phyloP scores from a whole-genome alignment of 2,888 invertebrate genomes.

The Lasioglossum morio region DNA sequence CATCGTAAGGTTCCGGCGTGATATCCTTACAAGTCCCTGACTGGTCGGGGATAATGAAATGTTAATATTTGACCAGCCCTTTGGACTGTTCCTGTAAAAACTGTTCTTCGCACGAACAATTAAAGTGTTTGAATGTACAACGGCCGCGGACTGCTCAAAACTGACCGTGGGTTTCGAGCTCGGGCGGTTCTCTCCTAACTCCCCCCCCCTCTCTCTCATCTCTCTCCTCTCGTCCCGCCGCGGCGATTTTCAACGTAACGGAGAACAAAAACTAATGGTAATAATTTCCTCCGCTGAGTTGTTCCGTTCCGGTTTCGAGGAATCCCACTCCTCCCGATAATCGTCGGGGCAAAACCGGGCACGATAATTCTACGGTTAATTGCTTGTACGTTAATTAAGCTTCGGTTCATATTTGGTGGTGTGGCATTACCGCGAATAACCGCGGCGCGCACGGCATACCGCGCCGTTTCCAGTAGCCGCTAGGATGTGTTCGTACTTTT shows the following conservation, averaged over 20 bases:
- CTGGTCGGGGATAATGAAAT: conserved; percentile 10
- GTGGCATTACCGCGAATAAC: conserved; percentile 52
- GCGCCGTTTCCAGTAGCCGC: conserved; percentile 68
- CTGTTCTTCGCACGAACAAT: conserved; percentile 19
- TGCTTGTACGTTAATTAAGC: conserved; percentile 65
- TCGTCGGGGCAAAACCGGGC: conserved; percentile 47
- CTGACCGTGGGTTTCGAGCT: background rate
- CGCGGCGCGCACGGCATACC: conserved; percentile 44
- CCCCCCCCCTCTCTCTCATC: conserved; percentile 11
- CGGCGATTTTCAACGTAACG: background rate
- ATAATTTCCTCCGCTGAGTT: conserved; percentile 52
- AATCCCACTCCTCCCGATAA: conserved; percentile 60
- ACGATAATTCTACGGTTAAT: conserved; percentile 66
- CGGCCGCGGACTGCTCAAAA: conserved; percentile 24
- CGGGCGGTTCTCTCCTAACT: background rate
- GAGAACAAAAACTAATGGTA: conserved; percentile 45
- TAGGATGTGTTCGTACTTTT: conserved; percentile 65
- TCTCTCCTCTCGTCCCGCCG: background rate
- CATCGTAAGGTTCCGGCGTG: background rate
- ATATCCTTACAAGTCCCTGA: background rate
- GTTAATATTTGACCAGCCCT: conserved; percentile 36
- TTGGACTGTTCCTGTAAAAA: background rate
- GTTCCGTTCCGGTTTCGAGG: conserved; percentile 57
- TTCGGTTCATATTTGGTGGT: conserved; percentile 63
- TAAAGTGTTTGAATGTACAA: conserved; percentile 27